Percentiles rank a stretch among this genome's conserved stretches.
These are phyloP conservation scores for Parnassius apollo DNA, from an alignment of 2,888 invertebrate genomes.

Conservation along the genomic window DNA sequence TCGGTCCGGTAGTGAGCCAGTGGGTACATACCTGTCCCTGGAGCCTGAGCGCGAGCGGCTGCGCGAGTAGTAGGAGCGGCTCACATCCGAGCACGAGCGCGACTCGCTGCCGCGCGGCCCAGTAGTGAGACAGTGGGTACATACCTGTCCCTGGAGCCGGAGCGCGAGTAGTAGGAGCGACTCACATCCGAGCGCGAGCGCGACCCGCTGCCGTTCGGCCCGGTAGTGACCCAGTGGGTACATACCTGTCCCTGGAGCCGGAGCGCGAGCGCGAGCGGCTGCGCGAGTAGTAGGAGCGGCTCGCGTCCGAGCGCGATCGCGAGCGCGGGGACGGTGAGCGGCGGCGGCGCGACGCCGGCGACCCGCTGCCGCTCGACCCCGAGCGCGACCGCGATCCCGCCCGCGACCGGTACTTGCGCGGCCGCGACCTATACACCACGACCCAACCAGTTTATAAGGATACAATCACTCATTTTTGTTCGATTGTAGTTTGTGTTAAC, in stretches of 20 bases:
- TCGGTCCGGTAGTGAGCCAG: no score
- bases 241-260: slow-evolving; percentile 74
- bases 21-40: slow-evolving; percentile 65
- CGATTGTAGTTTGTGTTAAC: no score
- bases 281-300: slow-evolving; percentile 80
- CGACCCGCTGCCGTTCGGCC: no score
- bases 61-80: slow-evolving; percentile 80
- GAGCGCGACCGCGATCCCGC: slow-evolving; percentile 83
- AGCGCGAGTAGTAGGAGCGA: no score
- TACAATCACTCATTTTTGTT: no score
- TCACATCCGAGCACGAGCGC: slow-evolving; percentile 60
- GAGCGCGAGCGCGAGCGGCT: slow-evolving; percentile 81
- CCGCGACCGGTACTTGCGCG: slow-evolving; percentile 84
- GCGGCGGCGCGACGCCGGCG: slow-evolving; percentile 64
- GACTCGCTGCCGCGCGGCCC: no score
- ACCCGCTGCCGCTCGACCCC: slow-evolving; percentile 65
- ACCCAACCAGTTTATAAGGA: no score
- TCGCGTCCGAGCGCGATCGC: slow-evolving; percentile 83
- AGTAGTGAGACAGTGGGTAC: no score
- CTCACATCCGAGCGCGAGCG: no score
- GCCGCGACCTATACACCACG: slow-evolving; percentile 72
- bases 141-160: no score
- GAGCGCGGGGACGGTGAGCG: slow-evolving; percentile 73
- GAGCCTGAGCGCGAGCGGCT: slow-evolving; percentile 80
- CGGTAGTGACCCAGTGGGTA: neutral